Evolutionary conservation across 2,113 vertebrate species (phyloP).

Genomic region (Hemicordylus capensis): DNA sequence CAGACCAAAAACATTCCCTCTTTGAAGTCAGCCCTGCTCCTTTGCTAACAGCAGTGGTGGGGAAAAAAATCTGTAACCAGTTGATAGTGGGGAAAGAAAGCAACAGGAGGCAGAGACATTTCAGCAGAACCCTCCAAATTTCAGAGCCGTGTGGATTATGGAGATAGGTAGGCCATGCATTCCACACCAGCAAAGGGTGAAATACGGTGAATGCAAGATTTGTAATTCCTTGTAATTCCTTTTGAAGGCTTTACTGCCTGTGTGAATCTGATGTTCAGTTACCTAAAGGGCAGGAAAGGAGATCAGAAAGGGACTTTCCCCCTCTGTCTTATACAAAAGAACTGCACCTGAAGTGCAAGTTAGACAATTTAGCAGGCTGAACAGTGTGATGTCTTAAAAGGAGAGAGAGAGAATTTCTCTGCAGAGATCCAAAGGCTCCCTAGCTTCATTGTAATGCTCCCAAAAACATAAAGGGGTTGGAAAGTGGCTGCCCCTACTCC

Average conservation of each 20-base stretch:
- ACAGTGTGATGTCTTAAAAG: slow-evolving; percentile 24
- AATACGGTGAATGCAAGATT: slow-evolving; percentile 56
- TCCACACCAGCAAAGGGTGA: slow-evolving; percentile 51
- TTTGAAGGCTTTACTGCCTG: slow-evolving; percentile 56
- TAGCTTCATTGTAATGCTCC: slow-evolving; percentile 29
- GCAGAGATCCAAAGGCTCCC: slow-evolving; percentile 7
- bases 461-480: slow-evolving; percentile 10
- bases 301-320: slow-evolving; percentile 55
- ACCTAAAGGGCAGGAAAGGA: slow-evolving; percentile 50
- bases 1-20: neutral
- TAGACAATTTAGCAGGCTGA: slow-evolving; percentile 42
- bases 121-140: slow-evolving; percentile 4
- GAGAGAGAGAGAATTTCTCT: slow-evolving; percentile 6
- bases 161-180: slow-evolving; percentile 18
- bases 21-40: neutral
- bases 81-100: neutral
- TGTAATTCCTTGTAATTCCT: slow-evolving; percentile 67
- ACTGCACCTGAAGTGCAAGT: slow-evolving; percentile 37
- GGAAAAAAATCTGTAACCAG: too few relatives aligned
- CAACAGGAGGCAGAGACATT: neutral
- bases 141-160: slow-evolving; percentile 26
- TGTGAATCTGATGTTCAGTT: slow-evolving; percentile 62
- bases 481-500: slow-evolving; percentile 2
- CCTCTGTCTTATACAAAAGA: slow-evolving; percentile 39
- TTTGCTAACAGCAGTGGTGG: neutral